Evolutionary conservation across 2,113 vertebrate species (phyloP), one percentile per base, ranked within the genome.

Genomic region (Porphyrio hochstetteri): DNA sequence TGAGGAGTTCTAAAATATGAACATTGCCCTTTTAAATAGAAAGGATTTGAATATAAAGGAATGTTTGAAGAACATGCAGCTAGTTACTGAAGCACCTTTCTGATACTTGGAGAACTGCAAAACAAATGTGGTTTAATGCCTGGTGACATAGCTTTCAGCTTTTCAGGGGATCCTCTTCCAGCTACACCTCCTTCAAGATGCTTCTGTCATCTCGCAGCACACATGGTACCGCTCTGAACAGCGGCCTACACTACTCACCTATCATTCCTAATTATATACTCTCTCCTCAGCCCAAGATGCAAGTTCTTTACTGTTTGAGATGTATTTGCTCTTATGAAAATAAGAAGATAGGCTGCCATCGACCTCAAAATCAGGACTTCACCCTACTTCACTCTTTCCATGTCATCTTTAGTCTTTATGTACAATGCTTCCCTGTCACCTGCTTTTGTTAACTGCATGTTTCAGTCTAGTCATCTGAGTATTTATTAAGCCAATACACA

Each of bases 41-140:
- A 76, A 75, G 9, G 8, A 65, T 57, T 92, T 53, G 77, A 69
- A 69, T 25, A 56, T 5, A 76, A 83, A 82, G 50, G 36, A 91
- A 16, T 75, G 67, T 24, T 38, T 90, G 20, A 31, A 36, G 18
- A 88, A 74, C 10, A 36, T 2, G 0, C 9, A 61, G 53, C 5
- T 61, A 82, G 10, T 38, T 35, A 81, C 16, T 33, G 3, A 33
- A 76, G n/a, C 4, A 7, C 28, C 40, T 80, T 79, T 59, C 48
- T 24, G 17, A 55, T 71, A 56, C 29, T 31, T 68, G 10, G 48
- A 71, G 48, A 88, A 64, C 53, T n/a, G 15, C 0, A 2, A 88
- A n/a, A 46, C 1, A 0, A 82, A 24, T 0, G 1, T 4, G 5
- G 5, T 65, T 19, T 59, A 48, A 8, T n/a, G 52, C 20, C 40